A percentile compares a stretch with the other conserved stretches of the same genome.
phyloP scores from a whole-genome alignment of 2,797 vertebrate species.

The Semotilus atromaculatus region DNA sequence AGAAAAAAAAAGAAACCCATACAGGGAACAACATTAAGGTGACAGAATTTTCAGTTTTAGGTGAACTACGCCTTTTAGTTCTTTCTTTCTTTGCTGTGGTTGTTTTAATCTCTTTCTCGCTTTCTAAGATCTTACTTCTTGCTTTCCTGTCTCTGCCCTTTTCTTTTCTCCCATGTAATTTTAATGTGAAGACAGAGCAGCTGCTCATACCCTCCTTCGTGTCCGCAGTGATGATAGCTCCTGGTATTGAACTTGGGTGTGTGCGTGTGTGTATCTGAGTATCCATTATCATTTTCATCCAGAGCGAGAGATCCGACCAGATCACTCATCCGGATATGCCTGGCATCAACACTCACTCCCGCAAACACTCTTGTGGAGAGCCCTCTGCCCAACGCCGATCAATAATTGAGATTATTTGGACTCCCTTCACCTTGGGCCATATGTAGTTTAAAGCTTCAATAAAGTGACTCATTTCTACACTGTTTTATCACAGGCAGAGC shows the following conservation, averaged over 20 bases:
- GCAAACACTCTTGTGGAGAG: conserved; percentile 65
- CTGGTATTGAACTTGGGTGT: conserved; percentile 33
- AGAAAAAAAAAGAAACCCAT: neutral
- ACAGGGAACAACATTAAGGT: neutral
- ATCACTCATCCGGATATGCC: conserved; percentile 70
- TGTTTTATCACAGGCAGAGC: conserved; percentile 65
- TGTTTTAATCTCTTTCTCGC: conserved; percentile 28
- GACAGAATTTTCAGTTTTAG: neutral
- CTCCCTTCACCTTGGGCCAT: conserved; percentile 70
- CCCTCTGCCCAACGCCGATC: conserved; percentile 69
- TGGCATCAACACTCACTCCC: conserved; percentile 65
- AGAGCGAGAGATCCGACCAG: conserved; percentile 44
- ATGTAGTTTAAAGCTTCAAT: conserved; percentile 67
- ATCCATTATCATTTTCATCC: conserved; percentile 65
- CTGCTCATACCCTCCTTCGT: conserved; percentile 47
- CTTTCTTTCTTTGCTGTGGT: neutral
- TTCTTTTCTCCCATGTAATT: conserved; percentile 62
- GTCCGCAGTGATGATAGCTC: conserved; percentile 33
- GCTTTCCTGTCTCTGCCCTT: conserved; percentile 32
- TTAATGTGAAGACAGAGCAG: conserved; percentile 66
- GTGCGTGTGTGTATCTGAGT: conserved; percentile 29
- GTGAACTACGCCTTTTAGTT: neutral
- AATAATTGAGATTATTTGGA: conserved; percentile 76
- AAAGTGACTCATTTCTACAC: conserved; percentile 64
- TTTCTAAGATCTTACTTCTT: conserved; percentile 35